Conservation (phyloP, 2,113 vertebrate species). For the Varanus komodoensis region DNA sequence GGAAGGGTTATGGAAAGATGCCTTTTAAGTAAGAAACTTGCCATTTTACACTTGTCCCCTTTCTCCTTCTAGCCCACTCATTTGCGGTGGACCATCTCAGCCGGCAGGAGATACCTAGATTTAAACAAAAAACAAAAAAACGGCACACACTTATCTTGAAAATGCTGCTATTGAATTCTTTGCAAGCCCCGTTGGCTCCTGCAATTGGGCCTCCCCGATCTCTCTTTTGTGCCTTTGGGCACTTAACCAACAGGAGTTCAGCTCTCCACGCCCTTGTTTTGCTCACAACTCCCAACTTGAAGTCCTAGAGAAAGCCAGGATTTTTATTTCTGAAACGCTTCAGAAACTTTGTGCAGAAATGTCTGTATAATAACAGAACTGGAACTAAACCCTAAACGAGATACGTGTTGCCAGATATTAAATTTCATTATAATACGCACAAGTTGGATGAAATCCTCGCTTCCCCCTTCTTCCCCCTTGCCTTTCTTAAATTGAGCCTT, state of each 20-base stretch:
- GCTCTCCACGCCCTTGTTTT: not conserved
- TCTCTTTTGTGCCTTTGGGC: not conserved
- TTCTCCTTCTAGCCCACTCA: not conserved
- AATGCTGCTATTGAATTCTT: not conserved
- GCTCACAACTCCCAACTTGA: not conserved
- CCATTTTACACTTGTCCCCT: too few relatives aligned
- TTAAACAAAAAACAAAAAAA: too few relatives aligned
- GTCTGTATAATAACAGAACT: not conserved
- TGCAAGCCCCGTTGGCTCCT: not conserved
- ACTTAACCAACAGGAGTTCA: not conserved
- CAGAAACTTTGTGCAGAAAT: not conserved
- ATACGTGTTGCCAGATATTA: constrained; percentile 8
- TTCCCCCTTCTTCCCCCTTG: not conserved
- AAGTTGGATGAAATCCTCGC: not conserved
- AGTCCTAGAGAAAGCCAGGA: not conserved
- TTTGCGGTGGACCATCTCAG: not conserved
- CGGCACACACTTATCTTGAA: not conserved
- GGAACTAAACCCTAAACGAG: constrained; percentile 6
- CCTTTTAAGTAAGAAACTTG: not conserved
- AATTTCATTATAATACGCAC: not conserved
- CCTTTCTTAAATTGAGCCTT: constrained; percentile 12
- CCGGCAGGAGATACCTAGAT: not conserved
- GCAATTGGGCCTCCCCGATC: constrained; percentile 16
- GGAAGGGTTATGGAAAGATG: not conserved
- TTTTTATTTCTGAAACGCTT: constrained; percentile 1